These are phyloP conservation scores for Dicentrarchus labrax DNA, from an alignment of 2,113 vertebrate species.

Conservation along the genomic window DNA sequence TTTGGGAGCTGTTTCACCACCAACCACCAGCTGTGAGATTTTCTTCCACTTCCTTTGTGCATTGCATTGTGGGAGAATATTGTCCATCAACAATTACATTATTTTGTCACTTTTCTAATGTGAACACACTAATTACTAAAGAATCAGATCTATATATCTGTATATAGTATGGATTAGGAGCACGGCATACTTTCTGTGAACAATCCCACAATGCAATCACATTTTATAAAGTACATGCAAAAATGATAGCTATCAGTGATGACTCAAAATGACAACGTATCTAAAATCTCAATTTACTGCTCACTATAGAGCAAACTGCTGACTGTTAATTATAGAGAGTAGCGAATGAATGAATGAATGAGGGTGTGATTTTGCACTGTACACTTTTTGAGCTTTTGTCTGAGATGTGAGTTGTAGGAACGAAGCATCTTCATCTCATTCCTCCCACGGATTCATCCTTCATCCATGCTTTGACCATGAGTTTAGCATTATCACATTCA, in stretches of 20 bases:
- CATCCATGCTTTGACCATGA: slow-evolving; percentile 8
- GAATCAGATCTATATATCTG: not conserved
- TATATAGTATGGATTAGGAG: too few species aligned
- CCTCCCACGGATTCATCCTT: slow-evolving; percentile 20
- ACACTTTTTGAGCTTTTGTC: not conserved
- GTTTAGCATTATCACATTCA: slow-evolving; percentile 13
- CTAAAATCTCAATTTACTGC: not conserved
- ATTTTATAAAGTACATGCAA: not conserved
- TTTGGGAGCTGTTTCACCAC: not conserved
- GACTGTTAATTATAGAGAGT: not conserved
- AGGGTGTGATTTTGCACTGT: not conserved
- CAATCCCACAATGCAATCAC: not conserved
- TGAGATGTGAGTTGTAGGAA: not conserved
- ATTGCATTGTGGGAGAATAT: not conserved
- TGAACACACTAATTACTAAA: not conserved
- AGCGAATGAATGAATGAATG: not conserved
- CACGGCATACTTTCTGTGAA: not conserved
- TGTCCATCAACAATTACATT: not conserved
- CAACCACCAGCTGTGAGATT: not conserved
- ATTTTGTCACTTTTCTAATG: not conserved
- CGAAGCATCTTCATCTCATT: not conserved
- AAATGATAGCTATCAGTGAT: not conserved
- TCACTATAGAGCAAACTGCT: not conserved
- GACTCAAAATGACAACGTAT: not conserved
- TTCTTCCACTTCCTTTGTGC: not conserved